These are phyloP conservation scores for Masticophis lateralis DNA, from an alignment of 2,797 vertebrate genomes.

Conservation along the genomic window DNA sequence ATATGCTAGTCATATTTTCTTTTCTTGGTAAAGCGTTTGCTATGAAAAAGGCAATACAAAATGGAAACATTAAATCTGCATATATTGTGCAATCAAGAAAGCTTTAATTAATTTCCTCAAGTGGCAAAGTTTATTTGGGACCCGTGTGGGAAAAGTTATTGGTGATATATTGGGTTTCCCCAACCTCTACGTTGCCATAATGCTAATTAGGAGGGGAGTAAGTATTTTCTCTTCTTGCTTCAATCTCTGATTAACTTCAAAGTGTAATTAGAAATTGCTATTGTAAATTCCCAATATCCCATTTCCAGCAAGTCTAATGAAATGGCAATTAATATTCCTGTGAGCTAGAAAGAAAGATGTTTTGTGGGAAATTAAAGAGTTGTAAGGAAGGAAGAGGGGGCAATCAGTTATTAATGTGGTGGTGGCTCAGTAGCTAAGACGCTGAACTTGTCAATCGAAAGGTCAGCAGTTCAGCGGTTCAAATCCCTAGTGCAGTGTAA, in stretches of 20 bases:
- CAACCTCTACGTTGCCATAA: constrained; percentile 30
- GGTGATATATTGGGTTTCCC: background rate
- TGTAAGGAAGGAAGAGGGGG: background rate
- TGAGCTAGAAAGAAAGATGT: constrained; percentile 12
- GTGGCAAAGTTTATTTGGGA: background rate
- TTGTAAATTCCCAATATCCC: constrained; percentile 43
- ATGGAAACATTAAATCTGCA: constrained; percentile 37
- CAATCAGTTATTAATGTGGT: constrained; percentile 1
- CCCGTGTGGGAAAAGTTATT: constrained; percentile 27
- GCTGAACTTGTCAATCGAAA: too few relatives aligned
- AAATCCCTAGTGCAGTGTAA: too few relatives aligned
- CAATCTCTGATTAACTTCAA: constrained; percentile 44
- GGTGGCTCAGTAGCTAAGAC: too few relatives aligned
- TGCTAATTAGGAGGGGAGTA: constrained; percentile 44
- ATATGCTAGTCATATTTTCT: constrained; percentile 19
- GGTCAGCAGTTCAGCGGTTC: too few relatives aligned
- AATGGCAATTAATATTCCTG: constrained; percentile 51
- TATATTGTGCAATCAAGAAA: constrained; percentile 41
- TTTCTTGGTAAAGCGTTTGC: constrained; percentile 36
- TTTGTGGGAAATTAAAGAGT: constrained; percentile 28
- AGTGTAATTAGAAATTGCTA: constrained; percentile 19
- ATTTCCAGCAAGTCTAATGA: constrained; percentile 39
- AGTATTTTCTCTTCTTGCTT: constrained; percentile 6
- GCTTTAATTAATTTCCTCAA: constrained; percentile 36
- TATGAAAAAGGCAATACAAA: constrained; percentile 25